These are phyloP conservation scores for Melanogrammus aeglefinus DNA, from an alignment of 2,797 vertebrate species.

Conservation along the genomic window DNA sequence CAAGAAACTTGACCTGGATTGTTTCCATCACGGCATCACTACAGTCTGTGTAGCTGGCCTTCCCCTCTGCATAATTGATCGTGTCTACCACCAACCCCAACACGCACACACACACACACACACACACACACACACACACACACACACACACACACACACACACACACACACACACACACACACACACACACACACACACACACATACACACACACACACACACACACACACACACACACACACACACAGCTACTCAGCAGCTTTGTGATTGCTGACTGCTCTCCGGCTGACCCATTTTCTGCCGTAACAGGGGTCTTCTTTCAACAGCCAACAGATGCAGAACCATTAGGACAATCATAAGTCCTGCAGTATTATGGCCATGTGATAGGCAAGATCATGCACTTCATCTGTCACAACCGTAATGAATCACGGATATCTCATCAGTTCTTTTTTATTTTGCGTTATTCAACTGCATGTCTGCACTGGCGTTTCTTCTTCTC, in stretches of 20 bases:
- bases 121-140: constrained; percentile 14
- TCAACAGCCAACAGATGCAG: background rate
- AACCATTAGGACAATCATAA: background rate
- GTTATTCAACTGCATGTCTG: background rate
- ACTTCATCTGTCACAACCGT: background rate
- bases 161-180: constrained; percentile 25
- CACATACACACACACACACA: constrained; percentile 28
- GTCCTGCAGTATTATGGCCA: too few species aligned
- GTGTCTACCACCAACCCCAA: constrained; percentile 23
- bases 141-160: constrained; percentile 17
- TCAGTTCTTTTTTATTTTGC: background rate
- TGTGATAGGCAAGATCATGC: too few species aligned
- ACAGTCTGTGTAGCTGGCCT: constrained; percentile 50
- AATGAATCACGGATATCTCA: background rate
- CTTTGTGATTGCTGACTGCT: background rate
- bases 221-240: constrained; percentile 22
- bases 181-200: constrained; percentile 21
- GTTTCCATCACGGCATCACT: constrained; percentile 71
- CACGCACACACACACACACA: constrained; percentile 10
- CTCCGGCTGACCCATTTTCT: constrained; percentile 3
- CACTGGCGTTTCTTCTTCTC: background rate
- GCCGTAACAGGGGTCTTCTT: background rate
- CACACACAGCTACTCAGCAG: constrained; percentile 18
- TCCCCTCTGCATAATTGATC: constrained; percentile 68
- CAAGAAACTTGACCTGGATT: constrained; percentile 65